phyloP scores from a whole-genome alignment of 2,797 vertebrate genomes.

The Galaxias olidus region DNA sequence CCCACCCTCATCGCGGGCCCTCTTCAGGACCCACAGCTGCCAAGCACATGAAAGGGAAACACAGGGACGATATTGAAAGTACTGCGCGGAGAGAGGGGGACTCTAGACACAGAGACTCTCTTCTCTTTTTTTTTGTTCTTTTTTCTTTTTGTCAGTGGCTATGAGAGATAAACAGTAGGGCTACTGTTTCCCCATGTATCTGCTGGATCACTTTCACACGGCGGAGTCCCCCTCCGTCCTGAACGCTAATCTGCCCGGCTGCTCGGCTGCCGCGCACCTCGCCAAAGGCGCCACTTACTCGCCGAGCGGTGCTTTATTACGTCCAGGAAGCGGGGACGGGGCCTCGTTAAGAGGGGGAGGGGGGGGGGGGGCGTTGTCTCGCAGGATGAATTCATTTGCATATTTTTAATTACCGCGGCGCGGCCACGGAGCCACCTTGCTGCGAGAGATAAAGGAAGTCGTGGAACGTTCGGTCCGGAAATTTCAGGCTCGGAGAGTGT shows the following conservation, averaged over 20 bases:
- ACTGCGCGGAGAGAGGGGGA: conserved; percentile 1
- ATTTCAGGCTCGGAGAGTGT: conserved; percentile 49
- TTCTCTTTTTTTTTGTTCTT: background rate
- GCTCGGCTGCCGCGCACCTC: conserved; percentile 32
- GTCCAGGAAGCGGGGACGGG: conserved; percentile 41
- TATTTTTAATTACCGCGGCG: conserved; percentile 72
- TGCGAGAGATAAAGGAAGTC: conserved; percentile 65
- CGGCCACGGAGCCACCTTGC: conserved; percentile 69
- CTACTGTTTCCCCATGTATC: conserved; percentile 22
- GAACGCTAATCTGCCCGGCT: conserved; percentile 31
- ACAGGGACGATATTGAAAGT: background rate
- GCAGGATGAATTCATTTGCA: conserved; percentile 72
- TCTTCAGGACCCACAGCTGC: background rate
- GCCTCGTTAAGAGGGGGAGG: conserved; percentile 55
- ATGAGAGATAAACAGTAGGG: background rate
- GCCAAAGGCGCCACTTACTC: conserved; percentile 34
- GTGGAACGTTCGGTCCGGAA: conserved; percentile 41
- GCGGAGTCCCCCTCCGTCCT: conserved; percentile 25
- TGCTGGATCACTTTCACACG: conserved; percentile 47
- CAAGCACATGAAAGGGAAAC: conserved; percentile 5
- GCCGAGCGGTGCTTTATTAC: conserved; percentile 52
- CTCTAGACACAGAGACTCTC: conserved; percentile 2
- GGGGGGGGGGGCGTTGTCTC: conserved; percentile 58
- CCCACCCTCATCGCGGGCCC: background rate
- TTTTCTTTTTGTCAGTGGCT: background rate